phyloP scores from a whole-genome alignment of 2,888 invertebrate species.

The Dendrolimus pini region DNA sequence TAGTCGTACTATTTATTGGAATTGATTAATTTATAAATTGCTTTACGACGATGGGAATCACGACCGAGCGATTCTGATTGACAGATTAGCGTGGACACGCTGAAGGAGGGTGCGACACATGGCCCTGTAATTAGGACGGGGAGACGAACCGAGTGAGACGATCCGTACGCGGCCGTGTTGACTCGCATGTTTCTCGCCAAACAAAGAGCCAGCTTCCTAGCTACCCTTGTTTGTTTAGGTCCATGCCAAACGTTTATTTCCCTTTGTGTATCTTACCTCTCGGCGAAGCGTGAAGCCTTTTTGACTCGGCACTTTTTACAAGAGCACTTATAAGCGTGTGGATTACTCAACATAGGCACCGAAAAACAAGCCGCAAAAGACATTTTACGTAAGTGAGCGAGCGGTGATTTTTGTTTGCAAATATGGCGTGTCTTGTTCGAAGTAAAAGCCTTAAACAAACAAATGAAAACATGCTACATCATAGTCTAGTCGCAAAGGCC shows the following conservation, averaged over 20 bases:
- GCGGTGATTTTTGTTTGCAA: conserved; percentile 21
- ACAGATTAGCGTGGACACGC: conserved; percentile 40
- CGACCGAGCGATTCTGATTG: conserved; percentile 29
- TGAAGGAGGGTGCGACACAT: conserved; percentile 23
- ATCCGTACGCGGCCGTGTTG: conserved; percentile 38
- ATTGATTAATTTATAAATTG: background rate
- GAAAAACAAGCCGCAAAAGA: conserved; percentile 18
- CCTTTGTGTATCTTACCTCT: conserved; percentile 71
- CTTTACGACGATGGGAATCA: background rate
- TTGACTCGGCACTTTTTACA: conserved; percentile 73
- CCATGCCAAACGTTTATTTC: conserved; percentile 71
- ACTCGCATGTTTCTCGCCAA: conserved; percentile 71
- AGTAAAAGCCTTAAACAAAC: conserved; percentile 31
- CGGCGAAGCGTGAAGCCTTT: conserved; percentile 70
- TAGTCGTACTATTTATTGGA: background rate
- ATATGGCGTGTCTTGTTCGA: conserved; percentile 19
- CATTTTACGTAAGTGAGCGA: conserved; percentile 23
- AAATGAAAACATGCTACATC: conserved; percentile 27
- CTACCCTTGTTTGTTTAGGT: conserved; percentile 75
- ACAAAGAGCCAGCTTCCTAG: conserved; percentile 73
- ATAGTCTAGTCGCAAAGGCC: conserved; percentile 28
- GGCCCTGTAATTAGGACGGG: conserved; percentile 26
- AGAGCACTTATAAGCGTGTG: conserved; percentile 63
- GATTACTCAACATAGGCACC: conserved; percentile 34
- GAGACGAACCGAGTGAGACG: conserved; percentile 25